A percentile compares a stretch with the other conserved stretches of the same genome.
Conservation (phyloP, 2,113 vertebrate species). For the Anarhynchus alexandrinus region DNA sequence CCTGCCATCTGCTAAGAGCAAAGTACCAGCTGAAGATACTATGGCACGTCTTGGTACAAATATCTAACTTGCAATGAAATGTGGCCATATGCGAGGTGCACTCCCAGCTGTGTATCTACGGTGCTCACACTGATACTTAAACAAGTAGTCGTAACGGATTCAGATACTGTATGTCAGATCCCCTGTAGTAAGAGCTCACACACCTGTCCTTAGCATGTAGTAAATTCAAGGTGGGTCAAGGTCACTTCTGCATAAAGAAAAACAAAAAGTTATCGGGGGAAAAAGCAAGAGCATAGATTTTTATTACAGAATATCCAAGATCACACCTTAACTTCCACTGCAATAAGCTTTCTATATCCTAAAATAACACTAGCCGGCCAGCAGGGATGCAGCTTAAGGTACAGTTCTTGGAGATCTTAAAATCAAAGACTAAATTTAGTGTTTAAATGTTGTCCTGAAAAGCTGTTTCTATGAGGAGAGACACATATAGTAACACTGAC, state of each 20-base stretch:
- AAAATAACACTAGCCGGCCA: not conserved
- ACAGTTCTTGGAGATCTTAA: not conserved
- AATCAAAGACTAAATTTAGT: not conserved
- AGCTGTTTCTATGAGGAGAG: not conserved
- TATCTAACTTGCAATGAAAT: not conserved
- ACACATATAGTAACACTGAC: not conserved
- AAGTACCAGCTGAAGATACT: not conserved
- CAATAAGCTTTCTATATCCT: not conserved
- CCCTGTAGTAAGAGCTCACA: not conserved
- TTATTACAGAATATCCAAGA: not conserved
- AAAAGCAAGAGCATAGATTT: not conserved
- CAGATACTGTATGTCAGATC: not conserved
- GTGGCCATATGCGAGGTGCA: fast-evolving
- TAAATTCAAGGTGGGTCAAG: not conserved
- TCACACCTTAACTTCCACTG: not conserved
- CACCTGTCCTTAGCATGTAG: not conserved
- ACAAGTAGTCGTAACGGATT: not conserved
- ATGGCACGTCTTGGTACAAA: not conserved
- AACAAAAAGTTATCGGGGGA: not conserved
- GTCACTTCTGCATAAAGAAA: not conserved
- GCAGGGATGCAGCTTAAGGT: not conserved
- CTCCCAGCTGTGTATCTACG: not conserved
- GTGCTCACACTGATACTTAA: not conserved
- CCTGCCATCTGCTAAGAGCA: not conserved
- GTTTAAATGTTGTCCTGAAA: not conserved